These are phyloP conservation scores for Agrotis ipsilon DNA, from an alignment of 2,888 invertebrate genomes.

Conservation along the genomic window DNA sequence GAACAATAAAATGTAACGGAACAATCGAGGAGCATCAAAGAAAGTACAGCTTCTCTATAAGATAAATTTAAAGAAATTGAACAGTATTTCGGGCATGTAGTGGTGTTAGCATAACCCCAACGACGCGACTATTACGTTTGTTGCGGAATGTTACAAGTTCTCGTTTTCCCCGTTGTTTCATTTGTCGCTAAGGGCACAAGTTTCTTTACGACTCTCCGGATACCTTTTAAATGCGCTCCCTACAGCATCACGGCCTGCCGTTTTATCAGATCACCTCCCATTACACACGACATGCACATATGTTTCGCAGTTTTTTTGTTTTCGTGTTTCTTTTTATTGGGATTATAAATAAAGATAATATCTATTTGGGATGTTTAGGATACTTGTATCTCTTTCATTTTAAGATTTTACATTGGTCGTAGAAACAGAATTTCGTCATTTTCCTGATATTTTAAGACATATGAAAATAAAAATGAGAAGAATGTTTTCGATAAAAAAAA, in stretches of 20 bases:
- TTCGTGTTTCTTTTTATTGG: slow-evolving; percentile 57
- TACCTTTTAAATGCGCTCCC: slow-evolving; percentile 69
- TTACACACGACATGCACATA: slow-evolving; percentile 66
- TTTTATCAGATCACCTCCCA: slow-evolving; percentile 72
- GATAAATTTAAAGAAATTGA: slow-evolving; percentile 43
- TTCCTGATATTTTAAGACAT: not conserved
- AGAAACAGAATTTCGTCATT: not conserved
- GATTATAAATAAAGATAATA: slow-evolving; percentile 63
- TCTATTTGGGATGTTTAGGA: slow-evolving; percentile 35
- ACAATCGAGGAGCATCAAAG: slow-evolving; percentile 41
- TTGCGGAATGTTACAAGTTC: slow-evolving; percentile 63
- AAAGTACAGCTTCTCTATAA: slow-evolving; percentile 33
- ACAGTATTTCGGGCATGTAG: slow-evolving; percentile 41
- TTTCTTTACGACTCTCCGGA: slow-evolving; percentile 72
- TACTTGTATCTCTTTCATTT: slow-evolving; percentile 11
- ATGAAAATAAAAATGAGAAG: not conserved
- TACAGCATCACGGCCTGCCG: slow-evolving; percentile 66
- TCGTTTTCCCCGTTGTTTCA: slow-evolving; percentile 65
- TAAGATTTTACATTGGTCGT: not conserved
- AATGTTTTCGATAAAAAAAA: not conserved
- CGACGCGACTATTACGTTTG: slow-evolving; percentile 54
- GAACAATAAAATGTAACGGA: slow-evolving; percentile 51
- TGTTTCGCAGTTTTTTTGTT: slow-evolving; percentile 64
- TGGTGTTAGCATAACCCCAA: slow-evolving; percentile 45
- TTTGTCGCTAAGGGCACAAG: slow-evolving; percentile 68